These are phyloP conservation scores for Tinamus major DNA, from an alignment of 2,797 vertebrate genomes.

Conservation along the genomic window DNA sequence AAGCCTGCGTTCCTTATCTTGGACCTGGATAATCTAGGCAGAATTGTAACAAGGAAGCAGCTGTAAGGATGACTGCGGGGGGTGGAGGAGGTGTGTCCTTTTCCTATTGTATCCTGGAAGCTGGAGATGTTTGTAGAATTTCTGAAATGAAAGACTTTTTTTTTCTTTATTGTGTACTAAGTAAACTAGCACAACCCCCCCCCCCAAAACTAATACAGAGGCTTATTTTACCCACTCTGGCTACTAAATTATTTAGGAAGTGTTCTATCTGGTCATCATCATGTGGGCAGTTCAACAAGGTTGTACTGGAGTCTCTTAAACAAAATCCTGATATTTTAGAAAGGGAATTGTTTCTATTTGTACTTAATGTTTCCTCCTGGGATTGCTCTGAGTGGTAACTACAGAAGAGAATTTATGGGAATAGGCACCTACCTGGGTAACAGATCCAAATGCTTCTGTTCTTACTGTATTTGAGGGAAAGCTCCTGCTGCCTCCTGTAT, in stretches of 20 bases:
- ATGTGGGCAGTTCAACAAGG: neutral
- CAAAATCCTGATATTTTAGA: neutral
- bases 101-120: neutral
- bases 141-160: neutral
- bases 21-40: neutral
- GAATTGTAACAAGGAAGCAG: constrained; percentile 56
- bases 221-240: neutral
- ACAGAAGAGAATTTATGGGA: constrained; percentile 12
- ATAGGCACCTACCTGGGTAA: neutral
- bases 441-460: neutral
- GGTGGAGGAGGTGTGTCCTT: constrained; percentile 11
- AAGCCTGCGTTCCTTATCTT: neutral
- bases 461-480: neutral
- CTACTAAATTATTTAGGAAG: neutral
- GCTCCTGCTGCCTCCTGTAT: neutral
- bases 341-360: neutral
- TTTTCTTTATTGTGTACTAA: neutral
- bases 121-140: neutral
- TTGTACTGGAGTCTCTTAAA: neutral
- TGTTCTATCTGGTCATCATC: neutral
- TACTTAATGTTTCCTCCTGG: neutral
- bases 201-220: neutral
- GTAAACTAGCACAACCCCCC: neutral
- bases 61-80: neutral
- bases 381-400: neutral